Conservation (phyloP, 2,888 invertebrate species). For the Nudaria mundana region DNA sequence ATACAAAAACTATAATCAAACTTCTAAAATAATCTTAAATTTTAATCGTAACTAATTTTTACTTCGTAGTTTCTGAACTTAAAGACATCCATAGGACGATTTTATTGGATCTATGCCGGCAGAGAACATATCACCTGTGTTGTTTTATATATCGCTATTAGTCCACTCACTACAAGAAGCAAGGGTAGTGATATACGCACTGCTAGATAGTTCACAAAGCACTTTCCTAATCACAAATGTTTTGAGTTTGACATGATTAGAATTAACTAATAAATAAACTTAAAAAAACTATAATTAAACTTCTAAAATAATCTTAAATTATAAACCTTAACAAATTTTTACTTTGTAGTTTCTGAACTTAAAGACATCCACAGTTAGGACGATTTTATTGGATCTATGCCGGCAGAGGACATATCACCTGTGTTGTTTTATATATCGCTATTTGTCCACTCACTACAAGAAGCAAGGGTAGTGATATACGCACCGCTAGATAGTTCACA, state of each 20-base stretch:
- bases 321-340: slow-evolving; percentile 86
- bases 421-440: slow-evolving; percentile 93
- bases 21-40: too few relatives aligned
- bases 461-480: too few relatives aligned
- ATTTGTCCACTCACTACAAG: slow-evolving; percentile 91
- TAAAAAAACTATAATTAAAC: too few relatives aligned
- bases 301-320: too few relatives aligned
- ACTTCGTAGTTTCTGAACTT: slow-evolving; percentile 93
- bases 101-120: slow-evolving; percentile 97
- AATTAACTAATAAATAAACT: too few relatives aligned
- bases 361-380: slow-evolving; percentile 94
- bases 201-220: slow-evolving; percentile 70
- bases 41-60: slow-evolving; percentile 86
- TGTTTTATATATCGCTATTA: slow-evolving; percentile 73
- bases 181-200: slow-evolving; percentile 62
- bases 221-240: slow-evolving; percentile 78
- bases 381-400: slow-evolving; percentile 96
- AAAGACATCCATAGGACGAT: slow-evolving; percentile 94
- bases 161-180: slow-evolving; percentile 71
- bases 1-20: too few relatives aligned
- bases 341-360: slow-evolving; percentile 93
- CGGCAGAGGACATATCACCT: slow-evolving; percentile 94
- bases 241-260: slow-evolving; percentile 67
- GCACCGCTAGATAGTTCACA: too few relatives aligned
- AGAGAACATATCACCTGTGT: slow-evolving; percentile 85